Evolutionary conservation across 1,140 invertebrate genomes (phyloP), one percentile per base, ranked within the genome.

Genomic region (Drosophila aff.): DNA sequence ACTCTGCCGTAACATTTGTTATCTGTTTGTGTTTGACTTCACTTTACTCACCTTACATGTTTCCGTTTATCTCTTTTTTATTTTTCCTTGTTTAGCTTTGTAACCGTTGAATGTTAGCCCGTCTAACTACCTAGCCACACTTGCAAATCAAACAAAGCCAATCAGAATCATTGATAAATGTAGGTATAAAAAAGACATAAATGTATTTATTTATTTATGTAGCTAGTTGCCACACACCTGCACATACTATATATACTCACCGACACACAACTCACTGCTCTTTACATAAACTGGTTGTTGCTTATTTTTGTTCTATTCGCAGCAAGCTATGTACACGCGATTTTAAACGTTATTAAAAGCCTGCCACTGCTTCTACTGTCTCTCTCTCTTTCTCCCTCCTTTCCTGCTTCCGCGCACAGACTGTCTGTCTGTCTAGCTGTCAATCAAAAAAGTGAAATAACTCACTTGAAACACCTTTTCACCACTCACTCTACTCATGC

Each of bases 281-380:
- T 41, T 46, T 64, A 64, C 46, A 68, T 77, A 64, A 60, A 78
- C 38, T 31, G 26, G 23, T 67, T 69, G 43, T 66, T 71, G 62
- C 62, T 53, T 58, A 41, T 62, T 64, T 82, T 43, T 65, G 40
- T 66, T 82, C 44, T 63, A 58, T 74, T 46, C 49, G 74, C 65
- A 80, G 62, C 59, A 41, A 72, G 9, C 55, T 40, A 79, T 60
- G 49, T 47, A 82, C 63, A 64, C 67, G 72, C 76, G 68, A 74
- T 72, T 81, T 79, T 64, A 76, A 76, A 76, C 53, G 72, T 72
- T 79, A 76, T 55, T 79, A 47, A 80, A 79, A 44, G 62, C 76
- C 59, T 64, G 76, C 57, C 64, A 61, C 58, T 43, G 68, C 80
- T 67, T 53, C 40, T 67, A 44, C 74, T 74, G 60, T 41, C 47